These are phyloP conservation scores for Phrynosoma blainvillii DNA, from an alignment of 2,113 vertebrate genomes.

Conservation along the genomic window DNA sequence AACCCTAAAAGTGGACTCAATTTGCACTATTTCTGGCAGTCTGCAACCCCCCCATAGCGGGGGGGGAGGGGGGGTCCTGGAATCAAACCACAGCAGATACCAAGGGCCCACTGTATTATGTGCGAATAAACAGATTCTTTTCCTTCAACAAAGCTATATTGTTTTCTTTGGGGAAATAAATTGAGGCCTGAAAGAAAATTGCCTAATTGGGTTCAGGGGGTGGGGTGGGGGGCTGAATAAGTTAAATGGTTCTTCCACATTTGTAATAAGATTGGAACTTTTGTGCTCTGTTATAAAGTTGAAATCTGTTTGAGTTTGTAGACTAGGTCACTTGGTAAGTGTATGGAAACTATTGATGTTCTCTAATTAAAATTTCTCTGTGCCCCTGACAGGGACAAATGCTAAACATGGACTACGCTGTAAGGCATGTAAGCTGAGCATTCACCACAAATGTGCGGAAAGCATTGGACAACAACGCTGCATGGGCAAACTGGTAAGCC, in stretches of 20 bases:
- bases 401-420: conserved; percentile 96
- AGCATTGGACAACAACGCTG: conserved; percentile 90
- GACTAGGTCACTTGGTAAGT: conserved; percentile 43
- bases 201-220: background rate
- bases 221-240: too few relatives aligned
- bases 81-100: too few relatives aligned
- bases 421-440: conserved; percentile 98
- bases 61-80: too few relatives aligned
- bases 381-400: conserved; percentile 83
- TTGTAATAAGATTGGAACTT: background rate
- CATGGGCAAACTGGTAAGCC: conserved; percentile 97
- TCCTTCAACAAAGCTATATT: background rate
- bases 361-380: conserved; percentile 31
- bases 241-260: background rate
- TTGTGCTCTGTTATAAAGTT: background rate
- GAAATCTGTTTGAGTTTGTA: background rate
- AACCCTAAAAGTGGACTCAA: too few relatives aligned
- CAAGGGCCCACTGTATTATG: background rate
- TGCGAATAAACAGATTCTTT: background rate
- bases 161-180: background rate
- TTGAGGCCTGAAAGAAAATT: background rate
- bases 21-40: too few relatives aligned
- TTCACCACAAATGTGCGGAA: conserved; percentile 95
- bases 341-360: conserved; percentile 66
- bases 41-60: too few relatives aligned